Evolutionary conservation across 53 echinoderm and acorn worm genomes (phyloP).

Genomic region (Henricia sp.): DNA sequence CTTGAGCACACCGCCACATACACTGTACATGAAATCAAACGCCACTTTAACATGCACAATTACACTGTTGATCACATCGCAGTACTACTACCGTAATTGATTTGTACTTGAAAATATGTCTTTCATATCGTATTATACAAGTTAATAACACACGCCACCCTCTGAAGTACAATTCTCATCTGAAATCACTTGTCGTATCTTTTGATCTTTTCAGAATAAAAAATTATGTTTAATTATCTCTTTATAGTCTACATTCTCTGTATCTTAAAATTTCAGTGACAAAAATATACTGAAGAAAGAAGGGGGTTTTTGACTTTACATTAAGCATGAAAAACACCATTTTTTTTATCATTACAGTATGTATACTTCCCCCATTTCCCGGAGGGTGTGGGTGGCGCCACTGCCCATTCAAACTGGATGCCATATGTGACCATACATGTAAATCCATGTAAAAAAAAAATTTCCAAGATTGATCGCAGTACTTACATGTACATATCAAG

Average conservation of each 20-base stretch:
- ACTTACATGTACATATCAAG: too few relatives aligned
- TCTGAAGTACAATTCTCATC: constrained; percentile 2
- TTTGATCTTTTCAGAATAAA: constrained; percentile 50
- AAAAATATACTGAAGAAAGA: constrained; percentile 73
- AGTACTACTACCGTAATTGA: constrained; percentile 15
- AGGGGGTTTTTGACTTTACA: constrained; percentile 47
- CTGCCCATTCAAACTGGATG: too few relatives aligned
- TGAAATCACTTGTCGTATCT: constrained; percentile 6
- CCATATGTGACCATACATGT: too few relatives aligned
- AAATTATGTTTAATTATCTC: constrained; percentile 49
- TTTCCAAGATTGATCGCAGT: too few relatives aligned
- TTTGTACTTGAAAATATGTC: constrained; percentile 51
- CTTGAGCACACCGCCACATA: neutral
- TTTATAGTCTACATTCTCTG: constrained; percentile 60
- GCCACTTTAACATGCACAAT: neutral
- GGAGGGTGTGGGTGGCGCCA: too few relatives aligned
- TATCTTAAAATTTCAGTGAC: constrained; percentile 68
- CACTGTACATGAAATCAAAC: constrained; percentile 12
- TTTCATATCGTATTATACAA: constrained; percentile 34
- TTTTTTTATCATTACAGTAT: constrained; percentile 43
- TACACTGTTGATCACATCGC: neutral
- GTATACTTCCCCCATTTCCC: constrained; percentile 42
- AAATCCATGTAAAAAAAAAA: too few relatives aligned
- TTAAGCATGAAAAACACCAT: constrained; percentile 42
- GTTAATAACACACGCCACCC: constrained; percentile 51